A percentile compares a stretch with the other conserved stretches of the same genome.
Evolutionary conservation across 2,797 vertebrate species (phyloP).

Genomic region (Falco concolor): DNA sequence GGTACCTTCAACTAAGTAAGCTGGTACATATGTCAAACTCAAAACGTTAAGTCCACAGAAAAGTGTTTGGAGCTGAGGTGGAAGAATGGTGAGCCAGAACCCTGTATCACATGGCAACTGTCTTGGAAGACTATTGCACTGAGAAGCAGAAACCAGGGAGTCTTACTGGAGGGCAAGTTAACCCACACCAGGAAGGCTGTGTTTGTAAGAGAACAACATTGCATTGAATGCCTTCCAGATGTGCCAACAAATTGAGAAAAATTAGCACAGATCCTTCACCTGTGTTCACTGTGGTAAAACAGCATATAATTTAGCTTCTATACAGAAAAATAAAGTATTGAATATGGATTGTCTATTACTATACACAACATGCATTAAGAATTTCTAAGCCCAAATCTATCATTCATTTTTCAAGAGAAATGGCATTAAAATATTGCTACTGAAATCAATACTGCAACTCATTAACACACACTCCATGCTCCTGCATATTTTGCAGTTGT

Average conservation of each 20-base stretch:
- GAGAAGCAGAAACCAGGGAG: background rate
- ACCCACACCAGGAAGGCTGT: background rate
- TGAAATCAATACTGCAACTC: background rate
- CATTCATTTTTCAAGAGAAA: constrained; percentile 11
- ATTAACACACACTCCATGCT: background rate
- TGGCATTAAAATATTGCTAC: background rate
- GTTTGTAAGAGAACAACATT: background rate
- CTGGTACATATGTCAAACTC: background rate
- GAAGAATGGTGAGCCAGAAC: background rate
- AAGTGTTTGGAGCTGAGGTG: background rate
- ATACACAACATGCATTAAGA: background rate
- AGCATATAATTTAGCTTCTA: background rate
- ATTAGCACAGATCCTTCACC: background rate
- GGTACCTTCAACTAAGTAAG: background rate
- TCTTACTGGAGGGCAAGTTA: background rate
- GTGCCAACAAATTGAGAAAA: background rate
- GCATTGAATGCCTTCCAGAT: background rate
- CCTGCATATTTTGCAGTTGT: background rate
- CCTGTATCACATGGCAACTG: background rate
- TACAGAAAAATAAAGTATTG: background rate
- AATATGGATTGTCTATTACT: background rate
- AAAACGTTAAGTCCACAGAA: background rate
- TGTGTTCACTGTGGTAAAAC: background rate
- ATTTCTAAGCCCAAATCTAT: background rate
- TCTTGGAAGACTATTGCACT: background rate